Conservation (phyloP, 2,888 invertebrate species). For the Notocelia uddmanniana region DNA sequence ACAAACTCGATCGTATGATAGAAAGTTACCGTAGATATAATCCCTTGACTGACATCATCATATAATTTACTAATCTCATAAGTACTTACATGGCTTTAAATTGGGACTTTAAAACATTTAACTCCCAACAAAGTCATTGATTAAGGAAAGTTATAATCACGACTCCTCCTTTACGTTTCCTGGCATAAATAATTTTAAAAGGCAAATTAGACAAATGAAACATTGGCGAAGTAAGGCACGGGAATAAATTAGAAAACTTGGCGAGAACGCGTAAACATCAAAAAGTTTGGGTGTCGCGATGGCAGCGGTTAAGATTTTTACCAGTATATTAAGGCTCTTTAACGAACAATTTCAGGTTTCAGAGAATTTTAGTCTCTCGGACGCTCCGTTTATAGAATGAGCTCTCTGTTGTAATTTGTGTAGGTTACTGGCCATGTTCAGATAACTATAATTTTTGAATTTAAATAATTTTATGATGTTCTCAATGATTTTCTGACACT, state of each 20-base stretch:
- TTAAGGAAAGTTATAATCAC: constrained; percentile 44
- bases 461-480: no score
- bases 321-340: background rate
- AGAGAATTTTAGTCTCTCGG: no score
- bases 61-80: constrained; percentile 21
- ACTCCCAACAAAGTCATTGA: constrained; percentile 36
- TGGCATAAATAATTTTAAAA: constrained; percentile 61
- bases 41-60: background rate
- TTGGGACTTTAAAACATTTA: constrained; percentile 22
- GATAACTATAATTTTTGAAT: no score
- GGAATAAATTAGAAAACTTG: constrained; percentile 76
- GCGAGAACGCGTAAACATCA: constrained; percentile 66
- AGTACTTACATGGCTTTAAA: background rate
- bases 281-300: constrained; percentile 64
- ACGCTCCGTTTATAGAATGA: no score
- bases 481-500: no score
- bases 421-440: no score
- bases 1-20: background rate
- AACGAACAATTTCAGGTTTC: no score
- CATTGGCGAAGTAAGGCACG: constrained; percentile 57
- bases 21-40: background rate
- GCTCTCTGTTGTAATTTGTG: no score
- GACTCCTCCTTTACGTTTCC: constrained; percentile 39
- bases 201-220: constrained; percentile 65
- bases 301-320: constrained; percentile 25